These are phyloP conservation scores for Drosophila ironensis DNA, from an alignment of 1,140 invertebrate species.

Conservation along the genomic window DNA sequence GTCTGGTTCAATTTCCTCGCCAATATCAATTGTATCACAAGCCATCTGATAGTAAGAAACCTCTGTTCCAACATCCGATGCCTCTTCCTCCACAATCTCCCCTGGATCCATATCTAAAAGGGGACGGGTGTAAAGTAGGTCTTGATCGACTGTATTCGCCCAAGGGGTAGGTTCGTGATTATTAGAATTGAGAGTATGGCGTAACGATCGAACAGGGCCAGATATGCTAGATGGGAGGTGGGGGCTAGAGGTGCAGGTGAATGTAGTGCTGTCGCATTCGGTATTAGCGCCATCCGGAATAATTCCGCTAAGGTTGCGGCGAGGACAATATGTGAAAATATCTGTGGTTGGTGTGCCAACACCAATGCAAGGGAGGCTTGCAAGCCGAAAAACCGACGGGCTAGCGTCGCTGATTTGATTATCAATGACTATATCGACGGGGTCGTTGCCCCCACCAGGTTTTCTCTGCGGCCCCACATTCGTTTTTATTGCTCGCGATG, in stretches of 20 bases:
- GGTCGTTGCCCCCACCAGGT: too few relatives aligned
- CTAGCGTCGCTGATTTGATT: background rate
- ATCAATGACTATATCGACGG: too few relatives aligned
- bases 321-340: background rate
- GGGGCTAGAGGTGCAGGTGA: background rate
- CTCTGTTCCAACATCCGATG: background rate
- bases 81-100: background rate
- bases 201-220: background rate
- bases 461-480: too few relatives aligned
- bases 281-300: too few relatives aligned
- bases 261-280: background rate
- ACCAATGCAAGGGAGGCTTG: conserved; percentile 33
- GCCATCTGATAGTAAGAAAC: background rate
- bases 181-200: conserved; percentile 3
- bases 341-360: conserved; percentile 11
- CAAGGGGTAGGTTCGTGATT: too few relatives aligned
- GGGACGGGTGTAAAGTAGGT: conserved; percentile 6
- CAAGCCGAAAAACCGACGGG: conserved; percentile 54
- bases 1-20: background rate
- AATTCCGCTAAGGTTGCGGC: background rate
- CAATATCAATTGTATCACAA: background rate
- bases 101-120: conserved; percentile 37
- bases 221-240: conserved; percentile 1
- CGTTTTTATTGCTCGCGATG: too few relatives aligned
- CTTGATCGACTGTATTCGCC: background rate